Percentiles rank a stretch among this genome's conserved stretches.
phyloP scores from a whole-genome alignment of 1,140 invertebrate species.

The Panagrolaimus sp. region DNA sequence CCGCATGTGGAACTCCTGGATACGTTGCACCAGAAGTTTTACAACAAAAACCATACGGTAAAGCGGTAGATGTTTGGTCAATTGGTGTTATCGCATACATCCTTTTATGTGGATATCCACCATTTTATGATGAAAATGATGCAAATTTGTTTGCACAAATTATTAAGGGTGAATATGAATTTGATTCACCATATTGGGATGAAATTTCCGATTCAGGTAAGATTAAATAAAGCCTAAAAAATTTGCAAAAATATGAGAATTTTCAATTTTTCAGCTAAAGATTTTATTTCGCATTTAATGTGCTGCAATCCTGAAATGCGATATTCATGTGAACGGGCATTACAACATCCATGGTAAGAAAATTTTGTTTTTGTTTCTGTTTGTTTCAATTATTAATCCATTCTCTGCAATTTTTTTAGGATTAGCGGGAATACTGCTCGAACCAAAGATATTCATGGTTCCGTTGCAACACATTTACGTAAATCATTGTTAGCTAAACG shows the following conservation, averaged over 20 bases:
- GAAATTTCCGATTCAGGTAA: conserved; percentile 88
- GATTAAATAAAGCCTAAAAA: conserved; percentile 19
- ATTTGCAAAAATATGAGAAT: conserved; percentile 14
- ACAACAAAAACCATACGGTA: conserved; percentile 95
- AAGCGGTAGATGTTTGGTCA: conserved; percentile 98
- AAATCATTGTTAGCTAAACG: conserved; percentile 52
- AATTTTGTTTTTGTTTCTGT: neutral
- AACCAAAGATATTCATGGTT: conserved; percentile 57
- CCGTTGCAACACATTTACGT: conserved; percentile 57
- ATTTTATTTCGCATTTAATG: conserved; percentile 96
- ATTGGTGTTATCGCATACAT: conserved; percentile 86
- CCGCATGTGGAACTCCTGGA: conserved; percentile 95
- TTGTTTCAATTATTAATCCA: conserved; percentile 20
- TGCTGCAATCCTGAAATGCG: conserved; percentile 89
- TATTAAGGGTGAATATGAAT: conserved; percentile 89
- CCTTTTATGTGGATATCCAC: conserved; percentile 85
- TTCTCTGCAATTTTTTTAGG: conserved; percentile 31
- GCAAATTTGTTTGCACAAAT: conserved; percentile 97
- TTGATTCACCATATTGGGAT: conserved; percentile 99
- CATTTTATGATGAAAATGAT: conserved; percentile 99
- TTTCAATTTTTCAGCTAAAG: conserved; percentile 70
- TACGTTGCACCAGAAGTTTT: conserved; percentile 83
- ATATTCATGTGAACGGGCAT: conserved; percentile 74
- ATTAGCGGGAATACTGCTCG: conserved; percentile 59
- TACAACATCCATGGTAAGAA: conserved; percentile 83